A percentile compares a stretch with the other conserved stretches of the same genome.
Conservation (phyloP, 2,797 vertebrate species). For the Falco biarmicus region DNA sequence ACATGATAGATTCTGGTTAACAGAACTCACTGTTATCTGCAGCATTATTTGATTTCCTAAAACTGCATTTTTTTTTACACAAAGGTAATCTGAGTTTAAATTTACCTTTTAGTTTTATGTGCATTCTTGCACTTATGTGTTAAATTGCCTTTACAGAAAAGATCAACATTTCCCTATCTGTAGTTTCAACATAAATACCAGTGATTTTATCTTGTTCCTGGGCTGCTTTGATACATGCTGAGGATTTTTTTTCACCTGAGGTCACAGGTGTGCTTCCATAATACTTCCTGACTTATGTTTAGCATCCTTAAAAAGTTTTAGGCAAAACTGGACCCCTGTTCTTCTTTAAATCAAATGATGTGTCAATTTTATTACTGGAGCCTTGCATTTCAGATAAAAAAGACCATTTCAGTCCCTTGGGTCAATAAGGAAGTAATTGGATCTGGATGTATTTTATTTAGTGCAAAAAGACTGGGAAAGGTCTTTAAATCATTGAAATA, state of each 20-base stretch:
- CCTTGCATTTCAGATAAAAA: neutral
- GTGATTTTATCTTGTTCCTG: neutral
- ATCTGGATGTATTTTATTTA: neutral
- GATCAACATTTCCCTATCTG: neutral
- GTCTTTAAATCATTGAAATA: neutral
- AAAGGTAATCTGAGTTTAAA: neutral
- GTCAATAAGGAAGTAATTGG: neutral
- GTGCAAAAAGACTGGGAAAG: neutral
- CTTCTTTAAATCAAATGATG: neutral
- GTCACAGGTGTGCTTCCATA: slow-evolving; percentile 31
- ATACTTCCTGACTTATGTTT: neutral
- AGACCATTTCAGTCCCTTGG: accelerated
- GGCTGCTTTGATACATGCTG: neutral
- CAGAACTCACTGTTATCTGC: neutral
- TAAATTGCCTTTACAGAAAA: neutral
- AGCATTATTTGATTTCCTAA: neutral
- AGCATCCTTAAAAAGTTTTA: neutral
- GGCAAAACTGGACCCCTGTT: neutral
- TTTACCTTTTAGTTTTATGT: neutral
- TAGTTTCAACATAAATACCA: neutral
- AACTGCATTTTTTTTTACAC: neutral
- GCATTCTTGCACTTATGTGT: neutral
- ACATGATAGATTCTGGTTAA: neutral
- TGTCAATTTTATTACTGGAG: neutral
- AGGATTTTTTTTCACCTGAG: neutral